phyloP scores from a whole-genome alignment of 2,113 vertebrate genomes.

The Colaptes auratus region DNA sequence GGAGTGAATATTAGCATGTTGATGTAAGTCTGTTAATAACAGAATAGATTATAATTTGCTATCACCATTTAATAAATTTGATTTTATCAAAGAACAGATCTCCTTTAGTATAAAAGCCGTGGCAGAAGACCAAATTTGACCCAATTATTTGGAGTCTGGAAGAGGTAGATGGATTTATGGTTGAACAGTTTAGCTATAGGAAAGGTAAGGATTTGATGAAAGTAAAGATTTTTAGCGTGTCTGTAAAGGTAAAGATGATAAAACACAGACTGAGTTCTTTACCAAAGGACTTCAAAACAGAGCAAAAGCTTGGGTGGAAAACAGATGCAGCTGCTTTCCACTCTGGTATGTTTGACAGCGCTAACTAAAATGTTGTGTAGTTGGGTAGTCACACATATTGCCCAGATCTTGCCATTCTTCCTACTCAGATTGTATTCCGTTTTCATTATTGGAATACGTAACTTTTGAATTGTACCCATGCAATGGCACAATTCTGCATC shows the following conservation, averaged over 20 bases:
- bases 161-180: no score
- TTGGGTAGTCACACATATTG: background rate
- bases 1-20: background rate
- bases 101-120: background rate
- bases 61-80: background rate
- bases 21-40: background rate
- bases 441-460: background rate
- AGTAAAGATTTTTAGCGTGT: background rate
- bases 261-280: background rate
- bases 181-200: background rate
- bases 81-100: background rate
- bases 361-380: background rate
- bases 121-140: background rate
- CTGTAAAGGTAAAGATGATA: background rate
- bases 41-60: background rate
- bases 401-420: background rate
- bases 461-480: background rate
- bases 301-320: background rate
- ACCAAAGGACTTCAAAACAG: background rate
- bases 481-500: background rate
- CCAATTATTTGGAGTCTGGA: background rate
- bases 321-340: background rate
- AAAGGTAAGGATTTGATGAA: background rate
- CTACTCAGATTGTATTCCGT: background rate
- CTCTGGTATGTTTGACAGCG: background rate